These are phyloP conservation scores for Scaptomyza polygonia DNA, from an alignment of 2,888 invertebrate species.

Conservation along the genomic window DNA sequence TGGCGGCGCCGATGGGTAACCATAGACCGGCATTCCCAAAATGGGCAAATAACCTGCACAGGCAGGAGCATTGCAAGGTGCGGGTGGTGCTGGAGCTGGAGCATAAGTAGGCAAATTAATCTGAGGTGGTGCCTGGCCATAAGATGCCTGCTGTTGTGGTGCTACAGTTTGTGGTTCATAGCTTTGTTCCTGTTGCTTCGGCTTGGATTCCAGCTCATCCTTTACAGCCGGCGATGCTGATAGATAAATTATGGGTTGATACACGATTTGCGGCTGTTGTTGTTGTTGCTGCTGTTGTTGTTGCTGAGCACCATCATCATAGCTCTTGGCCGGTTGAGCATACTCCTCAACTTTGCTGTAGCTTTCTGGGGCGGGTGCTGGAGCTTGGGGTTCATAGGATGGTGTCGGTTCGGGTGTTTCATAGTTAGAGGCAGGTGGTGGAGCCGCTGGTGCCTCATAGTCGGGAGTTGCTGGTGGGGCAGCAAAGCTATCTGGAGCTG, in stretches of 20 bases:
- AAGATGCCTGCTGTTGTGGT: neutral
- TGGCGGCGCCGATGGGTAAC: conserved; percentile 11
- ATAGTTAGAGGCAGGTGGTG: conserved; percentile 35
- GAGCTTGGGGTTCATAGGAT: conserved; percentile 30
- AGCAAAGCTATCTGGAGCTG: conserved; percentile 24
- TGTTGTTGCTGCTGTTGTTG: conserved; percentile 14
- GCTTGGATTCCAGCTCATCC: conserved; percentile 8
- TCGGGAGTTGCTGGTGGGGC: conserved; percentile 13
- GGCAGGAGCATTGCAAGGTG: conserved; percentile 41
- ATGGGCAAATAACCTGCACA: conserved; percentile 52
- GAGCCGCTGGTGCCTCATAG: conserved; percentile 24
- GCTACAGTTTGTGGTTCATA: conserved; percentile 25
- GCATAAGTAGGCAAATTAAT: conserved; percentile 18
- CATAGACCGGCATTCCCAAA: conserved; percentile 50
- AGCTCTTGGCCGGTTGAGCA: conserved; percentile 25
- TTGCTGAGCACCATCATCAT: conserved; percentile 22
- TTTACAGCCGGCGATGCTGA: conserved; percentile 46
- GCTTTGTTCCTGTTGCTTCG: conserved; percentile 9
- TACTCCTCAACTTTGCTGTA: conserved; percentile 49
- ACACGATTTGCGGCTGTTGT: conserved; percentile 68
- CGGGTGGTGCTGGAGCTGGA: conserved; percentile 15
- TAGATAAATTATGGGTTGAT: conserved; percentile 80
- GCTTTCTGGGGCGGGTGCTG: conserved; percentile 34
- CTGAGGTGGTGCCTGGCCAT: neutral
- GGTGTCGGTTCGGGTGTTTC: conserved; percentile 9